Evolutionary conservation across 2,888 invertebrate genomes (phyloP).

Genomic region (Baronia brevicornis): DNA sequence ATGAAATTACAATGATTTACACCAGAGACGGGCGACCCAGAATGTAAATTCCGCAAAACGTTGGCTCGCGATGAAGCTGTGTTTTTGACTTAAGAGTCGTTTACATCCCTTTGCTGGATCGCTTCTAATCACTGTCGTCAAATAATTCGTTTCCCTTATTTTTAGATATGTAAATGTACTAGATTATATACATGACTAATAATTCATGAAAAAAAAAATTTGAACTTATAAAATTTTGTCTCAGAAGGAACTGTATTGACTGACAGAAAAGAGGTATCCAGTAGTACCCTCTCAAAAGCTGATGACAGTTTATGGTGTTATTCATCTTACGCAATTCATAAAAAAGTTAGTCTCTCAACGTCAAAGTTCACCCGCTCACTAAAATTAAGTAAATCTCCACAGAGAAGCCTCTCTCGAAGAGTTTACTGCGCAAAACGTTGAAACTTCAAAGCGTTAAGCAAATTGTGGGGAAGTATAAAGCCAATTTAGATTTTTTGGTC

Average conservation of each 20-base stretch:
- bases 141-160: conserved; percentile 22
- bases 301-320: too few relatives aligned
- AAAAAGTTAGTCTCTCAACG: conserved; percentile 19
- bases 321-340: conserved; percentile 8
- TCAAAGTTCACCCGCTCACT: conserved; percentile 25
- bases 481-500: conserved; percentile 17
- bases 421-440: conserved; percentile 27
- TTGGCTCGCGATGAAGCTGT: conserved; percentile 18
- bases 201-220: too few relatives aligned
- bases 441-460: conserved; percentile 23
- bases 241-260: too few relatives aligned
- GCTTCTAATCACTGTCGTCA: conserved; percentile 21
- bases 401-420: conserved; percentile 26
- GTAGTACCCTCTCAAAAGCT: too few relatives aligned
- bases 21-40: conserved; percentile 26
- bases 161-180: neutral
- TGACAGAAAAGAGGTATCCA: too few relatives aligned
- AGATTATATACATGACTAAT: too few relatives aligned
- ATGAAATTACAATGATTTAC: conserved; percentile 40
- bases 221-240: too few relatives aligned
- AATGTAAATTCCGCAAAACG: conserved; percentile 27
- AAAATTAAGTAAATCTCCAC: conserved; percentile 26
- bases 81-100: conserved; percentile 37
- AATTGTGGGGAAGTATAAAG: conserved; percentile 14
- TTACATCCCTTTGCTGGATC: conserved; percentile 27